phyloP scores from a whole-genome alignment of 2,888 invertebrate species.

The Pecten maximus region DNA sequence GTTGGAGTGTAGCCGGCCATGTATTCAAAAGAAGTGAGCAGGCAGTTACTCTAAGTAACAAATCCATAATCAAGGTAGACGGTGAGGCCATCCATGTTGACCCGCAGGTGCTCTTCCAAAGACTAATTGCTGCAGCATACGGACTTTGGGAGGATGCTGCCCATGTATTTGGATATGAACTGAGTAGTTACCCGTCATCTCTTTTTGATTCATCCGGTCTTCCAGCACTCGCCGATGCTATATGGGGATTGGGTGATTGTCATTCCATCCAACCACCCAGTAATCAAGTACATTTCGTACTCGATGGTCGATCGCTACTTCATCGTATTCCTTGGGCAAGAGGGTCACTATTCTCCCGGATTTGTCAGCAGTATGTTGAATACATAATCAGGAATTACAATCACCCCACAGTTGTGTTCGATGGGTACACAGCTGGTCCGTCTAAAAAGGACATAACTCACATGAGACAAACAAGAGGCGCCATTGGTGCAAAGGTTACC shows the following conservation, averaged over 20 bases:
- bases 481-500: conserved; percentile 48
- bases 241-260: conserved; percentile 31
- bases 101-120: conserved; percentile 63
- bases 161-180: conserved; percentile 43
- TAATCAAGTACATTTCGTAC: neutral
- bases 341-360: conserved; percentile 58
- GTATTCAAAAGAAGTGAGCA: conserved; percentile 56
- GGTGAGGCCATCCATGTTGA: conserved; percentile 56
- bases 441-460: conserved; percentile 64
- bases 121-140: conserved; percentile 53
- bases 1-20: conserved; percentile 43
- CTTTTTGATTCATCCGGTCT: conserved; percentile 36
- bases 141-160: neutral
- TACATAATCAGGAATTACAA: conserved; percentile 56
- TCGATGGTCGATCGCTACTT: conserved; percentile 44
- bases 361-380: conserved; percentile 54
- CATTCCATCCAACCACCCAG: neutral
- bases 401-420: conserved; percentile 60
- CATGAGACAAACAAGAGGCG: conserved; percentile 50
- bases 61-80: conserved; percentile 47
- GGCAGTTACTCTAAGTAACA: conserved; percentile 50
- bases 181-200: conserved; percentile 33
- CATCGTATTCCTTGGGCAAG: conserved; percentile 60
- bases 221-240: conserved; percentile 35
- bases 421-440: conserved; percentile 60